These are phyloP conservation scores for Antedon bifida DNA, from an alignment of 35 echinoderm and acorn worm species.

Conservation along the genomic window DNA sequence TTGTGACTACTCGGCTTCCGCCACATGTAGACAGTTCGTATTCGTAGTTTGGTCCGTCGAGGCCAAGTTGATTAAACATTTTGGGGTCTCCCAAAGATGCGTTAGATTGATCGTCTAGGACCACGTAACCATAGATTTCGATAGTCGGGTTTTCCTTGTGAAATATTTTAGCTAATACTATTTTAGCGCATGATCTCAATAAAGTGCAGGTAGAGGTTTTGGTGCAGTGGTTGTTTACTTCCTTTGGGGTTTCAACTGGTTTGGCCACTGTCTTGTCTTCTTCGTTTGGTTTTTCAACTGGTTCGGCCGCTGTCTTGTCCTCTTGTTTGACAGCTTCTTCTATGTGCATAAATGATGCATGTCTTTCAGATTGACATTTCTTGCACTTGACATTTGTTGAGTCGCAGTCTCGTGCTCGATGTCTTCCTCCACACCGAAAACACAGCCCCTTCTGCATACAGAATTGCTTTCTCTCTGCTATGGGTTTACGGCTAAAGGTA, in stretches of 20 bases:
- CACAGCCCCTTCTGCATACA: constrained; percentile 24
- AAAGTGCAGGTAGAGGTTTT: neutral
- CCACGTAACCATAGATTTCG: constrained; percentile 8
- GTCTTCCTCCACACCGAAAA: constrained; percentile 3
- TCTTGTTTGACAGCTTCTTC: neutral
- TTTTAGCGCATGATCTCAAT: neutral
- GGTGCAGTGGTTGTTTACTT: constrained; percentile 6
- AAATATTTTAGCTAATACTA: constrained; percentile 18
- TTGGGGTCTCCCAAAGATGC: constrained; percentile 7
- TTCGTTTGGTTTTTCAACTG: neutral
- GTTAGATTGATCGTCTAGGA: constrained; percentile 34
- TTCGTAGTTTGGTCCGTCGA: constrained; percentile 5
- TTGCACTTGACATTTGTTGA: constrained; percentile 3
- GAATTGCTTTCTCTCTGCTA: constrained; percentile 12
- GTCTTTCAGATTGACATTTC: neutral
- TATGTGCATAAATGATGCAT: constrained; percentile 5
- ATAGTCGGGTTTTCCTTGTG: constrained; percentile 7
- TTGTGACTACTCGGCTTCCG: neutral
- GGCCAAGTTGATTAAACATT: constrained; percentile 1
- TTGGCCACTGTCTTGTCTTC: too few species aligned
- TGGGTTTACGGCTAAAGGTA: neutral
- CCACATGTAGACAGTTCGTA: constrained; percentile 32
- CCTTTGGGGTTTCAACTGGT: too few species aligned
- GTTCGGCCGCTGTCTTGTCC: neutral
- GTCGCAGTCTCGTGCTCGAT: constrained; percentile 12